Evolutionary conservation across 2,797 vertebrate genomes (phyloP).

Genomic region (Amphiprion clarkii): DNA sequence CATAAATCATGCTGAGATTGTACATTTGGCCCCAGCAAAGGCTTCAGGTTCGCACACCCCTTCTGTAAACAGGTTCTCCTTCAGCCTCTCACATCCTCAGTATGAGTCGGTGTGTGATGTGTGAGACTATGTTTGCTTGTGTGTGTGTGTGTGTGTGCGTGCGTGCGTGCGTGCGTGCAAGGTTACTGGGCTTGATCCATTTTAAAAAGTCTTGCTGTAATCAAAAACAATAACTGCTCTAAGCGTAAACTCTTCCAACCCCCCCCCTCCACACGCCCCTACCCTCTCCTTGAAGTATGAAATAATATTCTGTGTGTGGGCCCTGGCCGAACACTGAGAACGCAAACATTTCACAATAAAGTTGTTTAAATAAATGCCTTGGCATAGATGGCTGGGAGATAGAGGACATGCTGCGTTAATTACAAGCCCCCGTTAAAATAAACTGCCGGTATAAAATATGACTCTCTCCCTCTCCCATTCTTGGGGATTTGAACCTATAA

Average conservation of each 20-base stretch:
- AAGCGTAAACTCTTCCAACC: slow-evolving; percentile 91
- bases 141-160: slow-evolving; percentile 10
- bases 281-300: slow-evolving; percentile 88
- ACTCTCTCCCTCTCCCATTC: slow-evolving; percentile 74
- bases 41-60: slow-evolving; percentile 79
- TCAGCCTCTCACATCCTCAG: slow-evolving; percentile 50
- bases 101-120: slow-evolving; percentile 24
- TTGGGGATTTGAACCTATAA: slow-evolving; percentile 91
- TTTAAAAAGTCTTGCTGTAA: slow-evolving; percentile 91
- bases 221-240: slow-evolving; percentile 99
- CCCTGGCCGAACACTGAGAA: slow-evolving; percentile 93
- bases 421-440: slow-evolving; percentile 97
- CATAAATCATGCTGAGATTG: slow-evolving; percentile 79
- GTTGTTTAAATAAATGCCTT: slow-evolving; percentile 98
- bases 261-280: slow-evolving; percentile 26
- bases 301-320: slow-evolving; percentile 99
- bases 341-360: slow-evolving; percentile 99
- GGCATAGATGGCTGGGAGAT: slow-evolving; percentile 95
- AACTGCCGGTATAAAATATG: slow-evolving; percentile 92
- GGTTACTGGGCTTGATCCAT: slow-evolving; percentile 75
- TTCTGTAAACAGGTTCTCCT: slow-evolving; percentile 83
- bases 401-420: slow-evolving; percentile 98
- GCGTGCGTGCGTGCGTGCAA: slow-evolving; percentile 15
- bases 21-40: slow-evolving; percentile 73
- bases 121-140: slow-evolving; percentile 29